A percentile compares a stretch with the other conserved stretches of the same genome.
These are phyloP conservation scores for Ganaspis brasiliensis DNA, from an alignment of 2,888 invertebrate genomes.

Conservation along the genomic window DNA sequence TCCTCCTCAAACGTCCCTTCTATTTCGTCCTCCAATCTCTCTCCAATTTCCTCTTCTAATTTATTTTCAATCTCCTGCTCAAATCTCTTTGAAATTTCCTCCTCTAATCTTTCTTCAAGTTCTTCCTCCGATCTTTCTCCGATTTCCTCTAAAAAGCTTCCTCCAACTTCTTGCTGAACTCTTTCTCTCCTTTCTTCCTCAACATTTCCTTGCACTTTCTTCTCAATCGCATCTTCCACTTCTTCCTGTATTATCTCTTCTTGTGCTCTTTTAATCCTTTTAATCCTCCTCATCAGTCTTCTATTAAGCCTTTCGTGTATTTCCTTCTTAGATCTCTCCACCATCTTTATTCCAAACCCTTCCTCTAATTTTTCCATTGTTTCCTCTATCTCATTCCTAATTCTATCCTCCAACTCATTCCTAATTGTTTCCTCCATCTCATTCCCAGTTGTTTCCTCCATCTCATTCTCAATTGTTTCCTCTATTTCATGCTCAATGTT, in stretches of 20 bases:
- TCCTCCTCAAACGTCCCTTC: slow-evolving; percentile 54
- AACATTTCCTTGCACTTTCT: slow-evolving; percentile 61
- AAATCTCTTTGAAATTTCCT: slow-evolving; percentile 48
- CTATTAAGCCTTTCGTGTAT: too few species aligned
- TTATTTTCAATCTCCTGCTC: slow-evolving; percentile 61
- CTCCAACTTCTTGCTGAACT: slow-evolving; percentile 58
- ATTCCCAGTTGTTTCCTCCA: too few species aligned
- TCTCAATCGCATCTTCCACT: slow-evolving; percentile 52
- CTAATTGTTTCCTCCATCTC: slow-evolving; percentile 47
- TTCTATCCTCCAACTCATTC: slow-evolving; percentile 58
- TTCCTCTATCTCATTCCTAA: slow-evolving; percentile 58
- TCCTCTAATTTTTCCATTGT: too few species aligned
- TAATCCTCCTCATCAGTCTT: too few species aligned
- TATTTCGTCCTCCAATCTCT: slow-evolving; percentile 52
- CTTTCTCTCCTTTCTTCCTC: slow-evolving; percentile 59
- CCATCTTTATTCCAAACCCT: too few species aligned
- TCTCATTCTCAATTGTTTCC: slow-evolving; percentile 20
- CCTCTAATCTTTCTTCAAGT: slow-evolving; percentile 34
- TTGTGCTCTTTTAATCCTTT: too few species aligned
- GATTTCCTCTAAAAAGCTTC: slow-evolving; percentile 61
- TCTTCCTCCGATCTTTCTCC: not conserved
- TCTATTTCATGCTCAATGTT: not conserved
- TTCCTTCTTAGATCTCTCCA: too few species aligned
- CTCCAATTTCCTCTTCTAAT: slow-evolving; percentile 58
- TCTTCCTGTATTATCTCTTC: slow-evolving; percentile 55